phyloP scores from a whole-genome alignment of 1,140 invertebrate genomes.

The Neodiprion pinetum region DNA sequence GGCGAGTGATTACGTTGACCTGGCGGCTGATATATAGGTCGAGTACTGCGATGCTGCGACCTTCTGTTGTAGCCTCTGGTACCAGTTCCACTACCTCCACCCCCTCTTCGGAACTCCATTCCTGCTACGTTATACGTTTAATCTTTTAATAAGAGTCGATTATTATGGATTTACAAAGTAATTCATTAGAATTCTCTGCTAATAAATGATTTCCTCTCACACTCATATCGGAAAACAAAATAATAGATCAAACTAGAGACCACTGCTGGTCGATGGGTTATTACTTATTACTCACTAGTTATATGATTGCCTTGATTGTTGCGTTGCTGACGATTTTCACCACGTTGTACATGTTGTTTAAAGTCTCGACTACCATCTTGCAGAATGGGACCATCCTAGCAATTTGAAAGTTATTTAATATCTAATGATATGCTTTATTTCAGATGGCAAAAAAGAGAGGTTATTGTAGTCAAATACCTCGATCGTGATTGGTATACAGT shows the following conservation, averaged over 20 bases:
- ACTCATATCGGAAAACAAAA: background rate
- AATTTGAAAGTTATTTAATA: too few relatives aligned
- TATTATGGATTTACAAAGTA: constrained; percentile 14
- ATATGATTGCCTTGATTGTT: constrained; percentile 51
- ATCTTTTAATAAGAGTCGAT: constrained; percentile 14
- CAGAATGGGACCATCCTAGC: background rate
- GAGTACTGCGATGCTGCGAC: constrained; percentile 50
- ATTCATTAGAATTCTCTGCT: constrained; percentile 13
- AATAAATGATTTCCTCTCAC: background rate
- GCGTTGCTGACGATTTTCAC: constrained; percentile 43
- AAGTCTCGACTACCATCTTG: background rate
- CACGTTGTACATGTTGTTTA: constrained; percentile 41
- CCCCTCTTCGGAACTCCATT: constrained; percentile 51
- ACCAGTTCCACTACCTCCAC: constrained; percentile 35
- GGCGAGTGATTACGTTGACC: constrained; percentile 45
- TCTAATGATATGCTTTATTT: too few relatives aligned
- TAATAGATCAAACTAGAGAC: background rate
- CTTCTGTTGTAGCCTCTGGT: constrained; percentile 45
- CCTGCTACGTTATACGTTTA: constrained; percentile 31
- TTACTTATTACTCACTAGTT: constrained; percentile 39
- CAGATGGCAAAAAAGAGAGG: too few relatives aligned
- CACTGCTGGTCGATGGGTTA: background rate
- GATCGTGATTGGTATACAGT: constrained; percentile 75
- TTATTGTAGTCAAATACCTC: constrained; percentile 32
- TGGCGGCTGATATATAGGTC: constrained; percentile 59